Evolutionary conservation across 2,888 invertebrate species (phyloP), one percentile per base, ranked within the genome.

Genomic region (Alviniconcha strummeri): DNA sequence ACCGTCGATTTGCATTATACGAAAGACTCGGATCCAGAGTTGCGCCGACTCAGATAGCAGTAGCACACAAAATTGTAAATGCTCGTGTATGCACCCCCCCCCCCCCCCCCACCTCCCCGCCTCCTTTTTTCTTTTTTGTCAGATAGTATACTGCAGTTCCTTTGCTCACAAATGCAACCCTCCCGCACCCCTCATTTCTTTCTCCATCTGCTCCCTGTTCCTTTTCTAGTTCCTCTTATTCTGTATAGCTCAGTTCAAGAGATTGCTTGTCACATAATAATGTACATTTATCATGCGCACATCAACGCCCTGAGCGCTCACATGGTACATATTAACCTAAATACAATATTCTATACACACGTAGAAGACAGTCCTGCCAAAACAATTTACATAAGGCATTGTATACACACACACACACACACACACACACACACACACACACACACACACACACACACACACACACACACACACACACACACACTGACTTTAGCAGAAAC

Each of bases 341-440:
- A 36, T 36, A 36, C 36, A 36, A 36, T 36, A 36, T 36, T 36
- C 36, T 36, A 36, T 36, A 36, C 36, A 36, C 36, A 36, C 36
- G 36, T 36, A 36, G 36, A 36, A 3, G 36, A 36, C 3, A 36
- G 36, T 36, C 36, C 36, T 36, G 3, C 36, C 36, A 36, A 36
- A 36, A 36, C 36, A 36, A 36, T 36, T 36, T 36, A 36, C 36
- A 36, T 3, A 36, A 36, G 36, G 36, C 36, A 36, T 36, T 36
- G 36, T 36, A 36, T 36, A 17, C 81, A 54, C 75, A 71, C 52
- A 54, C 52, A 19, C 64, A 74, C 82, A 55, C 82, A 74, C 82
- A 55, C 74, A n/a, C 81, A 81, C 69, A 56, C 71, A 56, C 80
- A 56, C 69, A 56, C 19, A 36, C 52, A 56, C 52, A 56, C 69